phyloP scores from a whole-genome alignment of 2,797 vertebrate genomes.

The Momotus momota region DNA sequence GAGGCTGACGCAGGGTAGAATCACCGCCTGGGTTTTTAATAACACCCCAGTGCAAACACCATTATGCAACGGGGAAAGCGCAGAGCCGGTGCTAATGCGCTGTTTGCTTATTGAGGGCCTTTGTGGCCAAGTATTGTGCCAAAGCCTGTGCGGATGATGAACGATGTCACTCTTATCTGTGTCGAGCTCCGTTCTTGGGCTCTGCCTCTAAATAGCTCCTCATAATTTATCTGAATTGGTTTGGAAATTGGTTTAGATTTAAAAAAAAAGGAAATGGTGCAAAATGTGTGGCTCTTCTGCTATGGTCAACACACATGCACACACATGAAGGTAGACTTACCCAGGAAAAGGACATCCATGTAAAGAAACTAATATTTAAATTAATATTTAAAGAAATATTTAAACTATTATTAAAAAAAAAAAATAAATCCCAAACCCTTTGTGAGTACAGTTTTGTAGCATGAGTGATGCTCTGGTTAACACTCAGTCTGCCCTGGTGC shows the following conservation, averaged over 20 bases:
- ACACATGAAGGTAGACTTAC: background rate
- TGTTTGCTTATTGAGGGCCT: constrained; percentile 45
- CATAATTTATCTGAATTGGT: background rate
- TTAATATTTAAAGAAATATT: background rate
- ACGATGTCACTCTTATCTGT: background rate
- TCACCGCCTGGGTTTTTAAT: background rate
- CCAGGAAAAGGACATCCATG: background rate
- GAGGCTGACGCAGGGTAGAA: constrained; percentile 9
- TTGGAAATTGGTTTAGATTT: background rate
- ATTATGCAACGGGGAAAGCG: constrained; percentile 5
- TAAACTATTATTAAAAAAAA: background rate
- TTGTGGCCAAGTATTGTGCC: background rate
- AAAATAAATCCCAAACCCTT: background rate
- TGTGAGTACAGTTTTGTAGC: background rate
- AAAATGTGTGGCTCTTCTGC: background rate
- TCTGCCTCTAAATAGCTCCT: background rate
- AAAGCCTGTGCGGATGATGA: background rate
- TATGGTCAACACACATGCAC: background rate
- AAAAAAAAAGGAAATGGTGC: background rate
- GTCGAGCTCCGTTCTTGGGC: background rate
- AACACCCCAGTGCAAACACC: background rate
- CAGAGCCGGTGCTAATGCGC: background rate
- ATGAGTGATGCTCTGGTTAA: background rate
- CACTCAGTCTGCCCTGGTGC: rapidly evolving
- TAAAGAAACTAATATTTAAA: background rate